A percentile compares a stretch with the other conserved stretches of the same genome.
Conservation (phyloP, 2,797 vertebrate genomes). For the Sarcophilus harrisii region DNA sequence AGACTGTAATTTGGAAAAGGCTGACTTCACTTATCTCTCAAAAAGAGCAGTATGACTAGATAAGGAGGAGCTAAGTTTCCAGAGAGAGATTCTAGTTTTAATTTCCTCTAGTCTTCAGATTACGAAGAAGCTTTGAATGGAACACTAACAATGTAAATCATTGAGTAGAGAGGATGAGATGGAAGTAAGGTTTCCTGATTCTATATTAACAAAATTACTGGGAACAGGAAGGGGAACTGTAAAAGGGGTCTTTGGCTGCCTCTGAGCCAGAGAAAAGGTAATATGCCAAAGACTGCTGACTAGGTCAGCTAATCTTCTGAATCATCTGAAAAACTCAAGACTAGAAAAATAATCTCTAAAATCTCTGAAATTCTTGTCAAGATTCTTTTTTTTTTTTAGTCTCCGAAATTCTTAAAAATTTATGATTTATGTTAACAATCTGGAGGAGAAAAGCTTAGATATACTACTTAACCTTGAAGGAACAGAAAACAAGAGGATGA, state of each 20-base stretch:
- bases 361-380: background rate
- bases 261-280: background rate
- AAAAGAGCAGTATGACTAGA: background rate
- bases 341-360: constrained; percentile 6
- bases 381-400: too few relatives aligned
- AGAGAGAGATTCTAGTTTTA: background rate
- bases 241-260: background rate
- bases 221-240: background rate
- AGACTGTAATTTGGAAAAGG: background rate
- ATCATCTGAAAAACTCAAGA: background rate
- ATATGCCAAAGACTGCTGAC: background rate
- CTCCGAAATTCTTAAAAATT: background rate
- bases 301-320: background rate
- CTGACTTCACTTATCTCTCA: background rate
- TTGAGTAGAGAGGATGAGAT: background rate
- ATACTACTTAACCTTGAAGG: background rate
- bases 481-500: background rate
- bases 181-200: background rate
- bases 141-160: background rate
- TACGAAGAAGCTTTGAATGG: background rate
- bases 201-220: background rate
- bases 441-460: background rate
- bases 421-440: background rate
- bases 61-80: background rate
- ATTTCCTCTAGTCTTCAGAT: background rate